Percentiles rank a stretch among this genome's conserved stretches.
These are phyloP conservation scores for Ectemnius cavifrons DNA, from an alignment of 2,888 invertebrate genomes.

Conservation along the genomic window DNA sequence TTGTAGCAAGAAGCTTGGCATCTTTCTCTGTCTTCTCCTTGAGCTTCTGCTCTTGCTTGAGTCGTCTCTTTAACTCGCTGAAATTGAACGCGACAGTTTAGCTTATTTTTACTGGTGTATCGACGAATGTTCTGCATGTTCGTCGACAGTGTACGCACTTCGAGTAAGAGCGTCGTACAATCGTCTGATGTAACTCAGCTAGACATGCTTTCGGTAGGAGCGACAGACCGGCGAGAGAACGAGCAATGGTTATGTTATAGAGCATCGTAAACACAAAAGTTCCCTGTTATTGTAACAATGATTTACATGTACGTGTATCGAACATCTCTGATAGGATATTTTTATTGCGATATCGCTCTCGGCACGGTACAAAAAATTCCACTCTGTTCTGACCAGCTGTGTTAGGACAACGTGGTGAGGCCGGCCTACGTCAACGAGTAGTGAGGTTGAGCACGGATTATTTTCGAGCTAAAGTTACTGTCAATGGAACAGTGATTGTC, in stretches of 20 bases:
- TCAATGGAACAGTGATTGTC: background rate
- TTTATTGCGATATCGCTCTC: conserved; percentile 21
- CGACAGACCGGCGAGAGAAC: conserved; percentile 40
- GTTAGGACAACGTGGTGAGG: conserved; percentile 27
- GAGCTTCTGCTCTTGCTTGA: conserved; percentile 95
- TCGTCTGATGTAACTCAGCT: conserved; percentile 64
- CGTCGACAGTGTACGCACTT: conserved; percentile 68
- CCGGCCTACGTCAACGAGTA: conserved; percentile 1
- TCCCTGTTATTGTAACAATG: conserved; percentile 5
- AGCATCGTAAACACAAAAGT: conserved; percentile 53
- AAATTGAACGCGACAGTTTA: conserved; percentile 19
- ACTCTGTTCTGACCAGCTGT: conserved; percentile 11
- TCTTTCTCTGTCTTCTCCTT: conserved; percentile 92
- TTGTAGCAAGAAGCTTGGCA: conserved; percentile 78
- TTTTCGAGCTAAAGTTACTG: conserved; percentile 10
- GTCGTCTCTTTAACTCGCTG: conserved; percentile 95
- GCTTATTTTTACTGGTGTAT: conserved; percentile 1
- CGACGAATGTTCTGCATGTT: background rate
- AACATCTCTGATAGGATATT: background rate
- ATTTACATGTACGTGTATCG: conserved; percentile 14
- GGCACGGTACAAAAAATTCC: conserved; percentile 2
- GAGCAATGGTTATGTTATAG: conserved; percentile 59
- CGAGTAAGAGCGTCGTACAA: conserved; percentile 55
- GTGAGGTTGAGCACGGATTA: conserved; percentile 24
- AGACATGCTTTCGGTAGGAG: conserved; percentile 36